Conservation (phyloP, 1,140 invertebrate genomes). For the Hesperophylax magnus region DNA sequence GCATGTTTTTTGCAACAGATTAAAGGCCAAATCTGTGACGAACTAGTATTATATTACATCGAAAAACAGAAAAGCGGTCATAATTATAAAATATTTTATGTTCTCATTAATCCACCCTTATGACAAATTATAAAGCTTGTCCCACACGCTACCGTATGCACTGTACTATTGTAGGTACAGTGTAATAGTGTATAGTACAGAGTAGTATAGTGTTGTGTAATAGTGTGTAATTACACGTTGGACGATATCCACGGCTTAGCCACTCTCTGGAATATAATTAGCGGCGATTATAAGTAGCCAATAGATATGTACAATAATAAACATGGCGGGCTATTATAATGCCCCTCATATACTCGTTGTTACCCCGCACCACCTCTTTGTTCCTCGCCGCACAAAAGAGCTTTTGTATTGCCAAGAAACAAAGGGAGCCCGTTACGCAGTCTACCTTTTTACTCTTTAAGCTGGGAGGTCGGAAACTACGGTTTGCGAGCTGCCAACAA, state of each 20-base stretch:
- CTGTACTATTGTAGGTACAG: too few relatives aligned
- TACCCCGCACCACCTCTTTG: slow-evolving; percentile 2
- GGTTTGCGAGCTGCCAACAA: too few relatives aligned
- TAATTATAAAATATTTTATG: too few relatives aligned
- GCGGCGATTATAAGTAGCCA: slow-evolving; percentile 23
- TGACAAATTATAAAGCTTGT: neutral
- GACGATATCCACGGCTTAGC: neutral
- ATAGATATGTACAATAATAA: slow-evolving; percentile 12
- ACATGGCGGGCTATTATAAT: slow-evolving; percentile 12
- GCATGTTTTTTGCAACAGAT: too few relatives aligned
- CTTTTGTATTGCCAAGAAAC: slow-evolving; percentile 17
- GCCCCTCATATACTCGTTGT: too few relatives aligned
- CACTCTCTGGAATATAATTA: slow-evolving; percentile 16
- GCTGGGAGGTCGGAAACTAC: too few relatives aligned
- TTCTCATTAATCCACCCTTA: neutral
- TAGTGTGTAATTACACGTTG: neutral
- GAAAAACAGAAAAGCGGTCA: too few relatives aligned
- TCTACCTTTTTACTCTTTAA: slow-evolving; percentile 20
- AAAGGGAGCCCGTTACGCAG: slow-evolving; percentile 17
- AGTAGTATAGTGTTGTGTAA: too few relatives aligned
- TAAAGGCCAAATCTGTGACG: too few relatives aligned
- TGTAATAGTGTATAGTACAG: too few relatives aligned
- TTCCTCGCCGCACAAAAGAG: slow-evolving; percentile 20
- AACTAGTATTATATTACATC: too few relatives aligned
- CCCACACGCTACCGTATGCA: neutral